phyloP scores from a whole-genome alignment of 2,888 invertebrate species.

The Ctena decussata region DNA sequence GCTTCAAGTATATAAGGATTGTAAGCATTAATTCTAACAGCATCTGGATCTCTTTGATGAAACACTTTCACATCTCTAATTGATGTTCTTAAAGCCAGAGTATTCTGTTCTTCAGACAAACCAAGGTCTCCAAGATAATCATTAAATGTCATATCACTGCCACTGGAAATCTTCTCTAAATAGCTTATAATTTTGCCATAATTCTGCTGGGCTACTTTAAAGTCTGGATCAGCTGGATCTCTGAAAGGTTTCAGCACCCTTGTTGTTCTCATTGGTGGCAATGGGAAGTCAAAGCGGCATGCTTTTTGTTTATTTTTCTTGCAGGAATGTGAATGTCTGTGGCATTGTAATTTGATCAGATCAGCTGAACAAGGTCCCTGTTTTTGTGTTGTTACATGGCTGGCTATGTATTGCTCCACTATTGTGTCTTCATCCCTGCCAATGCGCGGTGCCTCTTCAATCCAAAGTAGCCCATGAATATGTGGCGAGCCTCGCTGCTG shows the following conservation, averaged over 20 bases:
- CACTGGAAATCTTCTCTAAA: slow-evolving; percentile 15
- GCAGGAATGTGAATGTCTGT: slow-evolving; percentile 46
- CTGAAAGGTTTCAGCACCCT: slow-evolving; percentile 39
- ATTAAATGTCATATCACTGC: slow-evolving; percentile 14
- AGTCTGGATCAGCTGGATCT: not conserved
- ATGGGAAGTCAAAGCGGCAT: slow-evolving; percentile 51
- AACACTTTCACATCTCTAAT: slow-evolving; percentile 11
- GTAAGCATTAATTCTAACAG: slow-evolving; percentile 42
- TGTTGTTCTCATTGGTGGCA: slow-evolving; percentile 52
- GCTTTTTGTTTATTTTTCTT: slow-evolving; percentile 30
- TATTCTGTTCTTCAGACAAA: slow-evolving; percentile 29
- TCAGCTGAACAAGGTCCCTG: not conserved
- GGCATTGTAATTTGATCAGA: slow-evolving; percentile 8
- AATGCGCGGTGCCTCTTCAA: not conserved
- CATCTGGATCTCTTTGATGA: slow-evolving; percentile 10
- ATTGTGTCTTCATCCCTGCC: not conserved
- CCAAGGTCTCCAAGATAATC: slow-evolving; percentile 32
- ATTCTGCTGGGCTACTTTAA: not conserved
- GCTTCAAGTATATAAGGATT: slow-evolving; percentile 14
- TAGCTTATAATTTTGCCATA: not conserved
- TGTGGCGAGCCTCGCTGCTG: slow-evolving; percentile 68
- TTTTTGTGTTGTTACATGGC: not conserved
- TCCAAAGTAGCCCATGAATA: slow-evolving; percentile 58
- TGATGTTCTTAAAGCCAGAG: slow-evolving; percentile 26
- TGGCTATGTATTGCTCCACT: not conserved